These are phyloP conservation scores for Perithous albicinctus DNA, from an alignment of 2,888 invertebrate species.

Conservation along the genomic window DNA sequence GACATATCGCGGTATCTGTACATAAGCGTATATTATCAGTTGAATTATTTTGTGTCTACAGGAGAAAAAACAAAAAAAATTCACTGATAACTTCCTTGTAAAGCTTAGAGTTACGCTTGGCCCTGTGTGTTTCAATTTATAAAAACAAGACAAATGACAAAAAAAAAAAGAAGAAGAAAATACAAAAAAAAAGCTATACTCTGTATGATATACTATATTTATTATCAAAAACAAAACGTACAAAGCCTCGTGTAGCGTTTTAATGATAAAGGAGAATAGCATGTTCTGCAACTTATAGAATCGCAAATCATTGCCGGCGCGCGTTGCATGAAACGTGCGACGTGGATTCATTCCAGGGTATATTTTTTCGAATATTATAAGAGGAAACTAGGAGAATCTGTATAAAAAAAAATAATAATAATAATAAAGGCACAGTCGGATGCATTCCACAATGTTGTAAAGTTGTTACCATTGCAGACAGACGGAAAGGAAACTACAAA, in stretches of 20 bases:
- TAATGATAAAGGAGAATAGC: constrained; percentile 39
- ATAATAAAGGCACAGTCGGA: constrained; percentile 45
- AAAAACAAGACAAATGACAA: constrained; percentile 9
- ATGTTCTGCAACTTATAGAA: constrained; percentile 40
- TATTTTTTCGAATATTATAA: constrained; percentile 49
- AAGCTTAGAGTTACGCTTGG: constrained; percentile 60
- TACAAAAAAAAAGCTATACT: constrained; percentile 51
- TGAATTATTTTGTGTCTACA: constrained; percentile 47
- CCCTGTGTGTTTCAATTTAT: constrained; percentile 63
- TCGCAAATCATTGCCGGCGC: constrained; percentile 8
- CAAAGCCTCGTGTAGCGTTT: constrained; percentile 61
- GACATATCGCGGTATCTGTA: constrained; percentile 68
- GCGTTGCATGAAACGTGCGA: constrained; percentile 2
- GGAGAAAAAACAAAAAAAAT: too few relatives aligned
- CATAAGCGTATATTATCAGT: constrained; percentile 62
- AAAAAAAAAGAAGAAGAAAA: too few relatives aligned
- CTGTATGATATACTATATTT: constrained; percentile 64
- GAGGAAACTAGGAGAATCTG: neutral
- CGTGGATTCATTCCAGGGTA: constrained; percentile 55
- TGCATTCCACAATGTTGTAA: constrained; percentile 55
- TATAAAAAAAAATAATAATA: too few relatives aligned
- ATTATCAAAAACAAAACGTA: constrained; percentile 59
- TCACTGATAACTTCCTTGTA: constrained; percentile 49
- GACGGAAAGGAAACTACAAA: neutral
- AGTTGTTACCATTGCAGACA: constrained; percentile 1